Evolutionary conservation across 2,888 invertebrate genomes (phyloP).

Genomic region (Athalia cordata): DNA sequence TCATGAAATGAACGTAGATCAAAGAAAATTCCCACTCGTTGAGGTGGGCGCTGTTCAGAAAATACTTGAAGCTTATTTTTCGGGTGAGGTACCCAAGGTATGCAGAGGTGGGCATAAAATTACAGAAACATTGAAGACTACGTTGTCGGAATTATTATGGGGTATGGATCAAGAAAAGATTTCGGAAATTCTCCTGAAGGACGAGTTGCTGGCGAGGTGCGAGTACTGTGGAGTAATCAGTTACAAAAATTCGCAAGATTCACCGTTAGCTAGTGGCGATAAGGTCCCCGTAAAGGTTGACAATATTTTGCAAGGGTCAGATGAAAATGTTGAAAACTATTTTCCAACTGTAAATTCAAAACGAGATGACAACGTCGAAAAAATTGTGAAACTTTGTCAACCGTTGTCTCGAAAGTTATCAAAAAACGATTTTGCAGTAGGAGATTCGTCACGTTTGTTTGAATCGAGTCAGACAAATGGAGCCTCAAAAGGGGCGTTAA

Average conservation of each 20-base stretch:
- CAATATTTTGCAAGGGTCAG: background rate
- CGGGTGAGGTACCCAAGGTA: background rate
- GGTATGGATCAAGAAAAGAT: slow-evolving; percentile 48
- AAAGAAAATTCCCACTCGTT: slow-evolving; percentile 9
- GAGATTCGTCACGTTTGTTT: too few relatives aligned
- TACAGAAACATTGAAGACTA: slow-evolving; percentile 46
- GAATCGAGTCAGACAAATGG: background rate
- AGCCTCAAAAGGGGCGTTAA: background rate
- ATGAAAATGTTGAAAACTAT: background rate
- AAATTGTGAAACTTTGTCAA: background rate
- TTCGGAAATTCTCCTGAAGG: slow-evolving; percentile 49
- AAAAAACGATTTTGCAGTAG: too few relatives aligned
- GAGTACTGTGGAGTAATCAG: slow-evolving; percentile 60
- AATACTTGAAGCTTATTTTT: slow-evolving; percentile 15
- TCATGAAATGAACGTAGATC: background rate
- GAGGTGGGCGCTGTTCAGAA: slow-evolving; percentile 16
- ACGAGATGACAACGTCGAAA: background rate
- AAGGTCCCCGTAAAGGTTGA: background rate
- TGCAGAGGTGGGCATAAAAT: background rate
- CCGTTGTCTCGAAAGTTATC: too few relatives aligned
- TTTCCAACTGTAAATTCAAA: background rate
- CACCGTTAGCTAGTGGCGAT: background rate
- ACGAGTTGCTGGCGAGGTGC: slow-evolving; percentile 54
- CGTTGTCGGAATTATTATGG: slow-evolving; percentile 48
- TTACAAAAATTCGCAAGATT: background rate